phyloP scores from a whole-genome alignment of 2,797 vertebrate species.

The Morus bassanus region DNA sequence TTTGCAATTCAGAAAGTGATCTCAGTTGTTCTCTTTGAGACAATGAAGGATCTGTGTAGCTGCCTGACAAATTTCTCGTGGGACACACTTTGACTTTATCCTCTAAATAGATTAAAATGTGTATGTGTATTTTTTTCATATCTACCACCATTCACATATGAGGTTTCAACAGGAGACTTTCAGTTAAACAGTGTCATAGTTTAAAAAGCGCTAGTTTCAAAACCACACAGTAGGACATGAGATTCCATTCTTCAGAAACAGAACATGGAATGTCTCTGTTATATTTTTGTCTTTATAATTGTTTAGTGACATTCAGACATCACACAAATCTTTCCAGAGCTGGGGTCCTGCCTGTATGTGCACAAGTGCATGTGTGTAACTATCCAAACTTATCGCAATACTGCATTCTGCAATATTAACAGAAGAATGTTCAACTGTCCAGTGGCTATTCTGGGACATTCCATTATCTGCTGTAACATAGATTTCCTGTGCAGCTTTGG shows the following conservation, averaged over 20 bases:
- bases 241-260: neutral
- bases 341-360: neutral
- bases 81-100: neutral
- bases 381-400: neutral
- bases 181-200: neutral
- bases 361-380: neutral
- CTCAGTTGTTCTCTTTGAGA: neutral
- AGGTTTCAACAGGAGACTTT: neutral
- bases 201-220: neutral
- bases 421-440: neutral
- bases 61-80: neutral
- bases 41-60: neutral
- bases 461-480: neutral
- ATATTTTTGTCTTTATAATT: neutral
- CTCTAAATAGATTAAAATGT: neutral
- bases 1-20: neutral
- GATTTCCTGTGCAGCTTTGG: neutral
- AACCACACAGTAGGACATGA: neutral
- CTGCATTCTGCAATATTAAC: neutral
- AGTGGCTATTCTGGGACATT: neutral
- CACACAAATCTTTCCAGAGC: neutral
- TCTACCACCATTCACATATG: neutral
- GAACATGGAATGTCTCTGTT: neutral
- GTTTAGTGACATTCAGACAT: neutral
- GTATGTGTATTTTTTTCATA: neutral